These are phyloP conservation scores for Ispidina picta DNA, from an alignment of 2,797 vertebrate genomes.

Conservation along the genomic window DNA sequence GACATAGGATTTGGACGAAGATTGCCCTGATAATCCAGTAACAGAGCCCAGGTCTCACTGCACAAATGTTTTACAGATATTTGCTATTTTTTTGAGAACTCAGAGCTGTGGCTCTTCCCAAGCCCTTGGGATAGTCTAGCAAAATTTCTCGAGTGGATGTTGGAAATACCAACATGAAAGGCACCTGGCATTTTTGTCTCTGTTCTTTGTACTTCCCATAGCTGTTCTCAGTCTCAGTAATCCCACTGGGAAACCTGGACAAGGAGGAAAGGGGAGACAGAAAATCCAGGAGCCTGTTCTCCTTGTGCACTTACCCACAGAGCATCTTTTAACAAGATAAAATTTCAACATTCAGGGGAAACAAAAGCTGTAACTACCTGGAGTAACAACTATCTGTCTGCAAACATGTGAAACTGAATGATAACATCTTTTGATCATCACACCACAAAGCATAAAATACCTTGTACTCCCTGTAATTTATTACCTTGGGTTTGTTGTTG, in stretches of 20 bases:
- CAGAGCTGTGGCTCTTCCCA: background rate
- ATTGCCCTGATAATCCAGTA: background rate
- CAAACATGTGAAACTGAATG: constrained; percentile 21
- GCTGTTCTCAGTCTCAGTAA: background rate
- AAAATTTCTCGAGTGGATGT: background rate
- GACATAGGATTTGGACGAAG: background rate
- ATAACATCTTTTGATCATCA: constrained; percentile 60
- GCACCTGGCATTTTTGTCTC: background rate
- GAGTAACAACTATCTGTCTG: constrained; percentile 17
- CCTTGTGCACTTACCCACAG: background rate
- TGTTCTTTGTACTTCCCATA: background rate
- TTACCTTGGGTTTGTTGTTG: background rate
- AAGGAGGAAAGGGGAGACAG: background rate
- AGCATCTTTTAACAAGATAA: background rate
- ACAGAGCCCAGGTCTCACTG: background rate
- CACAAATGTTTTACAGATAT: background rate
- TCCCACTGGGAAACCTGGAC: background rate
- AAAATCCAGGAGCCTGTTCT: background rate
- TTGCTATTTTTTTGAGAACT: background rate
- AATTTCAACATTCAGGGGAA: background rate
- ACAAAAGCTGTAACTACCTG: background rate
- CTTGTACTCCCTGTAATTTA: constrained; percentile 32
- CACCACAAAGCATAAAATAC: constrained; percentile 26
- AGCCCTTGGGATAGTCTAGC: background rate
- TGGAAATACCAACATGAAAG: background rate